These are phyloP conservation scores for Chirona hameri DNA, from an alignment of 2,888 invertebrate genomes.

Conservation along the genomic window DNA sequence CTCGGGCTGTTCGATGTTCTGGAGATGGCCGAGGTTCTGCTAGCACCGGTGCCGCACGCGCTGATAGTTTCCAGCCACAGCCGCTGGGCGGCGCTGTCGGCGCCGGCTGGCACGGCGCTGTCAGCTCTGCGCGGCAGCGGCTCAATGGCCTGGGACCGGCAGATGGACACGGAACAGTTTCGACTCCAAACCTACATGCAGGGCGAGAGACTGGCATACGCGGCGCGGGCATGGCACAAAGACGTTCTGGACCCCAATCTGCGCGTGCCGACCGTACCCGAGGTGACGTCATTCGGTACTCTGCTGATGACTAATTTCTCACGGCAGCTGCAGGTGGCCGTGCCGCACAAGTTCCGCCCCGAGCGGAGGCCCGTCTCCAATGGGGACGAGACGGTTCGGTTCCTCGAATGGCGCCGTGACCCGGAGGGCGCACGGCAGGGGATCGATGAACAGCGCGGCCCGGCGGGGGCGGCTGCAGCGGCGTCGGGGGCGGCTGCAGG, in stretches of 20 bases:
- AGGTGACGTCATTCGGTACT: conserved; percentile 86
- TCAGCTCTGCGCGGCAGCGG: conserved; percentile 72
- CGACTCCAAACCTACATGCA: not conserved
- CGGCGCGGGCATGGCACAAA: conserved; percentile 37
- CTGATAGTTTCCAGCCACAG: conserved; percentile 77
- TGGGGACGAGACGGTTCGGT: conserved; percentile 31
- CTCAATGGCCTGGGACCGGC: not conserved
- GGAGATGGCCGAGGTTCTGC: conserved; percentile 69
- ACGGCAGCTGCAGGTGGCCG: conserved; percentile 55
- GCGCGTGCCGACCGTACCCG: conserved; percentile 82
- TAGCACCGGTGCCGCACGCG: conserved; percentile 79
- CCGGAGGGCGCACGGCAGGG: not conserved
- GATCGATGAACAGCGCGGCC: conserved; percentile 41
- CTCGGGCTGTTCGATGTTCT: conserved; percentile 30
- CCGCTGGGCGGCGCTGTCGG: conserved; percentile 82
- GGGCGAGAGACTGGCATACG: not conserved
- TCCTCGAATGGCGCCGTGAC: not conserved
- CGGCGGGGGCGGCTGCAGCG: conserved; percentile 66
- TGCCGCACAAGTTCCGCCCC: not conserved
- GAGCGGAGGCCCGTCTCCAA: not conserved
- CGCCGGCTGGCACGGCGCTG: conserved; percentile 60
- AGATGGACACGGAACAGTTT: not conserved
- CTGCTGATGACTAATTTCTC: conserved; percentile 95
- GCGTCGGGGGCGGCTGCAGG: conserved; percentile 60
- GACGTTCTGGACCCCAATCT: conserved; percentile 86